Conservation (phyloP, 2,888 invertebrate genomes). For the Drosophila kanekoi region DNA sequence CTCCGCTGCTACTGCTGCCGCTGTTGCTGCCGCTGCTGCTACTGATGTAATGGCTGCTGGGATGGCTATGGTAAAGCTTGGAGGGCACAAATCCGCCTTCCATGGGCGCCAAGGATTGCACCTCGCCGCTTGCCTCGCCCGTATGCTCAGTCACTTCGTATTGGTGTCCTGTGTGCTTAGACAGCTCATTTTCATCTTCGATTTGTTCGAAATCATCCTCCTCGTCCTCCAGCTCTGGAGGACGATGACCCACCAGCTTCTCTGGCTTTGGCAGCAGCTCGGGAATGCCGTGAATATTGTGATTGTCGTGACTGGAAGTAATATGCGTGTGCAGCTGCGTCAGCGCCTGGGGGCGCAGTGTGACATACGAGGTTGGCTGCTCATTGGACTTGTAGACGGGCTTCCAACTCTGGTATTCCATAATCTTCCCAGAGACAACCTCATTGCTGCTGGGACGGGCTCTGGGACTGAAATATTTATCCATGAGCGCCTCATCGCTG, state of each 20-base stretch:
- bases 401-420: conserved; percentile 82
- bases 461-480: conserved; percentile 66
- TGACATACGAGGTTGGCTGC: conserved; percentile 60
- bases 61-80: conserved; percentile 33
- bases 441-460: conserved; percentile 49
- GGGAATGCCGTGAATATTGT: conserved; percentile 23
- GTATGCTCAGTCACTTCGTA: conserved; percentile 83
- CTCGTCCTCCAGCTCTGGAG: conserved; percentile 41
- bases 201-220: conserved; percentile 56
- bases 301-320: conserved; percentile 30
- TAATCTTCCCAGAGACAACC: conserved; percentile 73
- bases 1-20: neutral
- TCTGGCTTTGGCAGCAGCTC: conserved; percentile 76
- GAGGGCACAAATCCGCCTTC: conserved; percentile 71
- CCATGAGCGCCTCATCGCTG: conserved; percentile 63
- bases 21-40: neutral
- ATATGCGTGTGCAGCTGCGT: conserved; percentile 80
- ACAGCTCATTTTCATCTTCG: conserved; percentile 63
- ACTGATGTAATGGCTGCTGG: neutral
- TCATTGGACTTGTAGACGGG: conserved; percentile 74
- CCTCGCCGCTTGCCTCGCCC: conserved; percentile 77
- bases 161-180: conserved; percentile 51
- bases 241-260: conserved; percentile 59
- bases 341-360: conserved; percentile 69
- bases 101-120: conserved; percentile 46